Base-by-base conservation (phyloP, 1,140 invertebrate species). In the Ylistrum balloti region DNA sequence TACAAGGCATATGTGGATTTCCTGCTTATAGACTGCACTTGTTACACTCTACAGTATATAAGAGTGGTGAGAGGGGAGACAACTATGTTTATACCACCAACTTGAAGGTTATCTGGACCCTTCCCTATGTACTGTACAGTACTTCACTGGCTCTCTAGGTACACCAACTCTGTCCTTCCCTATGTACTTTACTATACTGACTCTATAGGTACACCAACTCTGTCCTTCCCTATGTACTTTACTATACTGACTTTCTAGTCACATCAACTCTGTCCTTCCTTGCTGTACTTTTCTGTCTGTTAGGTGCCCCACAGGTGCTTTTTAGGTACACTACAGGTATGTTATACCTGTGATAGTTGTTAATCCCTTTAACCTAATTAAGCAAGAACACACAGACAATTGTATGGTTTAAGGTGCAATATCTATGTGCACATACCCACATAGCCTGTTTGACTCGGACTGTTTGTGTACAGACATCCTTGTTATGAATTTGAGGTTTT, bases 381-480 rank as follows among this genome's bases (percentile, higher is more conserved):
- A n/a, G 56, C 56, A 28, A 74, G n/a, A 74, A 74, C 56, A 74
- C 45, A 48, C 56, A 74, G 56, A 74, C 56, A 74, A n/a, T n/a
- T 74, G 56, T 74, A 74, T n/a, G 22, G n/a, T 28, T 28, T 74
- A 28, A 74, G n/a, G 56, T 74, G n/a, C 56, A 74, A 74, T 13
- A 74, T 74, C 56, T 74, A n/a, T 74, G 22, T 74, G 56, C 22
- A 74, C 28, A 74, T 28, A 74, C 56, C 56, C 28, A 28, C 56
- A 5, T 74, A 7, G 56, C 56, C 56, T n/a, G 22, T n/a, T 17
- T 74, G 56, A 28, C 28, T 74, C 56, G n/a, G n/a, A 7, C 5
- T 5, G 28, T 5, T 74, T n/a, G 22, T n/a, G 56, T 28, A 17
- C 56, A n/a, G 7, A n/a, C 5, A 74, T 74, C 56, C 56, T 28